Base-by-base conservation (phyloP, 2,888 invertebrate species). In the Ethmia dodecea region DNA sequence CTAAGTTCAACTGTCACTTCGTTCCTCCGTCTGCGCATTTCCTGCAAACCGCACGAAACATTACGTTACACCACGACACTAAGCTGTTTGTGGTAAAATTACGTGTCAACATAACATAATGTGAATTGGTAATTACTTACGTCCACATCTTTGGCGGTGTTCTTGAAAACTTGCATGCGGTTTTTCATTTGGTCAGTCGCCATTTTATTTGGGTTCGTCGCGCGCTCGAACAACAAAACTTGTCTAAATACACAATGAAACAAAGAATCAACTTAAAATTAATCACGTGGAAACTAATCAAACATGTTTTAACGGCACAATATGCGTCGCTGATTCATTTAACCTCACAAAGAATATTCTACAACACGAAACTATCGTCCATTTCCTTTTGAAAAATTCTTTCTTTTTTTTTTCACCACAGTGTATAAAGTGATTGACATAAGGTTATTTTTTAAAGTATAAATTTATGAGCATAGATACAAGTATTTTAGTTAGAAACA, bases 121-220 rank as follows among this genome's bases (percentile, higher is more conserved):
- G n/a, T n/a, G n/a, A n/a, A n/a, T n/a, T n/a, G n/a, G n/a, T n/a
- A 13, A 38, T 42, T 79, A 92, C 95, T 93, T 89, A 97, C 98
- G 89, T 98, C 98, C 87, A 96, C 96, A 90, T 99, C 98, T 90
- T 98, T 99, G 72, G 98, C 98, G 90, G 96, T 96, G 90, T 99
- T 98, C 93, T 99, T 99, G 88, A 97, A 97, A 79, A 92, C 94
- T 86, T 94, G 93, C 90, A 95, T 92, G 88, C 96, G 93, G 90
- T 92, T 93, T 89, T 92, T 93, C 87, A 88, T 89, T 84, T 88
- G 89, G 83, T 90, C 90, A 78, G 91, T 91, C 90, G 92, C 91
- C 93, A 93, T 93, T 91, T 91, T 92, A 83, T 69, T 67, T 70
- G 68, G 73, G 71, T 60, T 75, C 58, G 63, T 65, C 68, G 65